Conservation (phyloP, 2,113 vertebrate species). For the Engraulis encrasicolus region DNA sequence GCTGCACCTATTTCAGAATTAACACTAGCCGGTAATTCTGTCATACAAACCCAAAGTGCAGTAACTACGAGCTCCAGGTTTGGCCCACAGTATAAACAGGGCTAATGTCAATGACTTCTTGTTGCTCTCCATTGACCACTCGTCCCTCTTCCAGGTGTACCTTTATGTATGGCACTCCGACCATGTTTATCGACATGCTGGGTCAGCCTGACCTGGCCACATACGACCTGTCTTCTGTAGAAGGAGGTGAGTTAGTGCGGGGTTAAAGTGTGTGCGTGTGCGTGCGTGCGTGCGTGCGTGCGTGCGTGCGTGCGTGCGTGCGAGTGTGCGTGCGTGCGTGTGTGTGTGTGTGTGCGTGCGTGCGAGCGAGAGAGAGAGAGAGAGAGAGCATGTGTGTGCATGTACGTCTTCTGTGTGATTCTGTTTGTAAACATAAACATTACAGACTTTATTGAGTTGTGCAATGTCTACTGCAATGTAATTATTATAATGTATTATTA, state of each 20-base stretch:
- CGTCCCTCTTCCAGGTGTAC: constrained; percentile 75
- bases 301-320: background rate
- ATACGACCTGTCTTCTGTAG: constrained; percentile 79
- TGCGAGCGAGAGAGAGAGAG: too few species aligned
- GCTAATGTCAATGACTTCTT: background rate
- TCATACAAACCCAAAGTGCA: too few species aligned
- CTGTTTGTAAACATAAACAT: background rate
- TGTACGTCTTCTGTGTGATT: too few species aligned
- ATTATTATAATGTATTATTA: too few species aligned
- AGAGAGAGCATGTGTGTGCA: too few species aligned
- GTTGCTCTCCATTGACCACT: background rate
- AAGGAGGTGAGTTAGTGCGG: constrained; percentile 74
- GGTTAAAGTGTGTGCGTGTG: background rate
- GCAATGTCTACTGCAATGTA: too few species aligned
- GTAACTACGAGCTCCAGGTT: too few species aligned
- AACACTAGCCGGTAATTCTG: too few species aligned
- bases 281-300: background rate
- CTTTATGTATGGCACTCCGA: constrained; percentile 84
- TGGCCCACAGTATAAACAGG: too few species aligned
- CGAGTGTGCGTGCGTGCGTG: background rate
- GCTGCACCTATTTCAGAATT: too few species aligned
- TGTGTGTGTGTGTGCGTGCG: too few species aligned
- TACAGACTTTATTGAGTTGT: too few species aligned
- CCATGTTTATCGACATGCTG: constrained; percentile 91
- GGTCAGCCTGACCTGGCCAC: constrained; percentile 76